These are phyloP conservation scores for Pelosia muscerda DNA, from an alignment of 2,888 invertebrate genomes.

Conservation along the genomic window DNA sequence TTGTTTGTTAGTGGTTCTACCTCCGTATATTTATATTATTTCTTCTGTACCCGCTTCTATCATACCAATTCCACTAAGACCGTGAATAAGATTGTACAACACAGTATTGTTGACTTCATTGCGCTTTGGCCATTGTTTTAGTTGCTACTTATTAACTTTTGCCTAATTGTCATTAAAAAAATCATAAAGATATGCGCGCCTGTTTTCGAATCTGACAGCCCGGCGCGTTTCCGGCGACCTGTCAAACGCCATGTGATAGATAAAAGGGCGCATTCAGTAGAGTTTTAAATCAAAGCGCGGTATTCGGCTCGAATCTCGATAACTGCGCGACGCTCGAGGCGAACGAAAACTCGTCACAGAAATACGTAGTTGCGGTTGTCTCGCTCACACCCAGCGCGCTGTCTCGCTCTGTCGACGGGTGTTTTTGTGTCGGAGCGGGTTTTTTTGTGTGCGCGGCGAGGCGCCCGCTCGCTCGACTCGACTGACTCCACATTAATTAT, in stretches of 20 bases:
- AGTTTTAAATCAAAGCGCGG: conserved; percentile 86
- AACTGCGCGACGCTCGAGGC: conserved; percentile 81
- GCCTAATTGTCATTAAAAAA: conserved; percentile 46
- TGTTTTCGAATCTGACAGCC: conserved; percentile 83
- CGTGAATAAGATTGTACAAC: conserved; percentile 50
- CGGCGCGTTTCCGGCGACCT: conserved; percentile 82
- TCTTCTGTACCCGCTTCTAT: conserved; percentile 14
- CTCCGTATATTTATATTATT: conserved; percentile 14
- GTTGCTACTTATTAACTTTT: conserved; percentile 32
- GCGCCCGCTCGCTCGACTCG: conserved; percentile 77
- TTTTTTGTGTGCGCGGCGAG: conserved; percentile 79
- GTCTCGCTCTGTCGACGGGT: conserved; percentile 78
- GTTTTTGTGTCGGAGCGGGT: conserved; percentile 86
- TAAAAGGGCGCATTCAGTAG: conserved; percentile 85
- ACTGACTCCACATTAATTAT: conserved; percentile 84
- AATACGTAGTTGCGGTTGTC: conserved; percentile 77
- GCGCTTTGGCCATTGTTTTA: conserved; percentile 38
- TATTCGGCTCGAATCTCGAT: conserved; percentile 79
- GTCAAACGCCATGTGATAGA: conserved; percentile 87
- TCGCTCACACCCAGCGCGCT: conserved; percentile 63
- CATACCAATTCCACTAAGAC: conserved; percentile 12
- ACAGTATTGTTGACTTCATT: conserved; percentile 48
- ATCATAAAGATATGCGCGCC: conserved; percentile 71
- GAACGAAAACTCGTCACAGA: conserved; percentile 82
- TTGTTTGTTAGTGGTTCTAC: conserved; percentile 30